These are phyloP conservation scores for Nixonia krombeini DNA, from an alignment of 1,140 invertebrate genomes.

Conservation along the genomic window DNA sequence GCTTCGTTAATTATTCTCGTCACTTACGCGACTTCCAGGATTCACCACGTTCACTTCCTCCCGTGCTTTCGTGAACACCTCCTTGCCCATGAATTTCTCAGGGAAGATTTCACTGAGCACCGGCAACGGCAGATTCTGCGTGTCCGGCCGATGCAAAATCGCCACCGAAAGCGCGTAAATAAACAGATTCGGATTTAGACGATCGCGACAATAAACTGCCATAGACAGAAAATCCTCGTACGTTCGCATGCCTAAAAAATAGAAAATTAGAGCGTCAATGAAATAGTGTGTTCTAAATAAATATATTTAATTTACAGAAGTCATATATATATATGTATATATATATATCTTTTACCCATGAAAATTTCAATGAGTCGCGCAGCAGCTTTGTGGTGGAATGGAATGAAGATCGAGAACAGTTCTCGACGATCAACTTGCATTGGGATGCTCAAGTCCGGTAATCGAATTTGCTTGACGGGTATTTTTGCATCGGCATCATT, in stretches of 20 bases:
- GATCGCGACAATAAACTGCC: slow-evolving; percentile 80
- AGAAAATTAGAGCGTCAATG: background rate
- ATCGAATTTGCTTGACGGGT: slow-evolving; percentile 76
- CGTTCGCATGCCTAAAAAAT: slow-evolving; percentile 75
- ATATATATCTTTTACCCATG: slow-evolving; percentile 69
- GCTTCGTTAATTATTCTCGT: too few species aligned
- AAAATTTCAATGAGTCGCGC: slow-evolving; percentile 81
- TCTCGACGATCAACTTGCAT: slow-evolving; percentile 77
- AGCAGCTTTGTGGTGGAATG: slow-evolving; percentile 79
- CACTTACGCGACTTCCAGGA: slow-evolving; percentile 75
- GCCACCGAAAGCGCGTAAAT: slow-evolving; percentile 84
- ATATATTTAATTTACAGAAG: background rate
- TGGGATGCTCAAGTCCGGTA: slow-evolving; percentile 79
- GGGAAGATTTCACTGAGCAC: slow-evolving; percentile 81
- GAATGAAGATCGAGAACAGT: slow-evolving; percentile 83
- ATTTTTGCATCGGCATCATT: slow-evolving; percentile 72
- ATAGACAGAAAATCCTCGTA: slow-evolving; percentile 80
- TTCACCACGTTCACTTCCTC: slow-evolving; percentile 79
- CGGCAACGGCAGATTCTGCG: slow-evolving; percentile 79
- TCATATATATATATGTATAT: background rate
- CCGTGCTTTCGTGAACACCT: slow-evolving; percentile 77
- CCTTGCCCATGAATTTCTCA: slow-evolving; percentile 83
- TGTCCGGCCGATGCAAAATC: slow-evolving; percentile 82
- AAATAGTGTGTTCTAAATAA: background rate
- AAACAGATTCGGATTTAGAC: slow-evolving; percentile 83